Percentiles rank a stretch among this genome's conserved stretches.
These are phyloP conservation scores for Colius striatus DNA, from an alignment of 2,113 vertebrate genomes.

Conservation along the genomic window DNA sequence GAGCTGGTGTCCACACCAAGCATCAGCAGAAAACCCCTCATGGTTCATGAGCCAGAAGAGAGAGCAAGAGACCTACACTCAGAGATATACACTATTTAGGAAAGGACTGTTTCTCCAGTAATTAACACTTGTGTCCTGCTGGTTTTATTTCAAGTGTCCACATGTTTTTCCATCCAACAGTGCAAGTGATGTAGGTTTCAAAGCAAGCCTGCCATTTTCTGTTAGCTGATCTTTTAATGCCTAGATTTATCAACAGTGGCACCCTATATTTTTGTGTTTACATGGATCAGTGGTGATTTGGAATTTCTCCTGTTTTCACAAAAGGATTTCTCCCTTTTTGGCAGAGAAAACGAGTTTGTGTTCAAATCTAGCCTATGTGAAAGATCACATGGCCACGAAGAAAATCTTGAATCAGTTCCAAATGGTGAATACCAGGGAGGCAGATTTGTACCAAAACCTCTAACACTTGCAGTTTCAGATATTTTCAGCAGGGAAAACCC, in stretches of 20 bases:
- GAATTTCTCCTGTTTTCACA: not conserved
- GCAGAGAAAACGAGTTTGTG: slow-evolving; percentile 14
- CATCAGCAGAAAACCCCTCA: not conserved
- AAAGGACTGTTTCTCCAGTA: not conserved
- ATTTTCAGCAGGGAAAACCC: slow-evolving; percentile 52
- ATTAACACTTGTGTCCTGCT: not conserved
- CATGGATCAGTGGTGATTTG: slow-evolving; percentile 29
- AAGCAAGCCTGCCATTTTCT: not conserved
- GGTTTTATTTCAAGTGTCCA: not conserved
- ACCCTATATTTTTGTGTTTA: slow-evolving; percentile 49
- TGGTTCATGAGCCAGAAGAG: not conserved
- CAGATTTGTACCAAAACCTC: slow-evolving; percentile 55
- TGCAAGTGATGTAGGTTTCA: not conserved
- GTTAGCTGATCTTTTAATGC: slow-evolving; percentile 37
- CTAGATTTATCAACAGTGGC: not conserved
- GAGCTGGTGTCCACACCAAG: not conserved
- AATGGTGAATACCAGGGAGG: slow-evolving; percentile 4
- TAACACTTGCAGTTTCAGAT: slow-evolving; percentile 41
- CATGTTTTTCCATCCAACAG: not conserved
- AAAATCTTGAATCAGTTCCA: not conserved
- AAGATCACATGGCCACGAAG: slow-evolving; percentile 39
- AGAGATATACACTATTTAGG: not conserved
- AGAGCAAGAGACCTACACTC: not conserved
- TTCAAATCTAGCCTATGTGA: slow-evolving; percentile 27
- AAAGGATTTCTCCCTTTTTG: slow-evolving; percentile 37